A percentile compares a stretch with the other conserved stretches of the same genome.
Evolutionary conservation across 1,140 invertebrate genomes (phyloP).

Genomic region (Hycleus phaleratus): DNA sequence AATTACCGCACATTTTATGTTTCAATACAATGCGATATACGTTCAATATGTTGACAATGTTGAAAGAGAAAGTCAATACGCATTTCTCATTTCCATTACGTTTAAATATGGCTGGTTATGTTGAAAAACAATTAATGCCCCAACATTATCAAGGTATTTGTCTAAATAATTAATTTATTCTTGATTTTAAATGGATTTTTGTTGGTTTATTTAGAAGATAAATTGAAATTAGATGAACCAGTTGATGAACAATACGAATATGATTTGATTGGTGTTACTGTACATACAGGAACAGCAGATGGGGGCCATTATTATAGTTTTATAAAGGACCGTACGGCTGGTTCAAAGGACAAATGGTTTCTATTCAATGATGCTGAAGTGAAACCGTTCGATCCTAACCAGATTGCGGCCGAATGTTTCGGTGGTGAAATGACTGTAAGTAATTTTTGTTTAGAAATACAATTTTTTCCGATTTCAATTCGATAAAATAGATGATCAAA

Average conservation of each 20-base stretch:
- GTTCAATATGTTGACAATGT: slow-evolving; percentile 96
- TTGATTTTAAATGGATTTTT: neutral
- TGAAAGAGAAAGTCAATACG: slow-evolving; percentile 95
- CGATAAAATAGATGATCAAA: too few species aligned
- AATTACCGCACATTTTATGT: slow-evolving; percentile 84
- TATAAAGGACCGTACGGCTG: slow-evolving; percentile 72
- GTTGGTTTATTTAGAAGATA: slow-evolving; percentile 44
- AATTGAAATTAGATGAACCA: slow-evolving; percentile 43
- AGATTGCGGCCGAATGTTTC: slow-evolving; percentile 91
- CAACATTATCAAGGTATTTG: slow-evolving; percentile 63
- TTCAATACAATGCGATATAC: slow-evolving; percentile 98
- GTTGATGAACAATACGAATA: slow-evolving; percentile 66
- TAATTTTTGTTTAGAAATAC: neutral
- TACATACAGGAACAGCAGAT: slow-evolving; percentile 93
- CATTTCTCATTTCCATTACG: slow-evolving; percentile 94
- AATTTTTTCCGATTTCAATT: neutral
- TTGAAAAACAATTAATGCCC: slow-evolving; percentile 88
- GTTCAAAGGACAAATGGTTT: slow-evolving; percentile 80
- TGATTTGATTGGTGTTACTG: slow-evolving; percentile 90
- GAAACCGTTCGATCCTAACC: slow-evolving; percentile 88
- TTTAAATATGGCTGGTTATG: slow-evolving; percentile 89
- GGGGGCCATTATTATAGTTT: slow-evolving; percentile 97
- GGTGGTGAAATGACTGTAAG: slow-evolving; percentile 91
- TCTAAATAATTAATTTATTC: slow-evolving; percentile 2
- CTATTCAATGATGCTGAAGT: slow-evolving; percentile 95